Base-by-base conservation (phyloP, 2,888 invertebrate genomes). In the Lissonota sp. region DNA sequence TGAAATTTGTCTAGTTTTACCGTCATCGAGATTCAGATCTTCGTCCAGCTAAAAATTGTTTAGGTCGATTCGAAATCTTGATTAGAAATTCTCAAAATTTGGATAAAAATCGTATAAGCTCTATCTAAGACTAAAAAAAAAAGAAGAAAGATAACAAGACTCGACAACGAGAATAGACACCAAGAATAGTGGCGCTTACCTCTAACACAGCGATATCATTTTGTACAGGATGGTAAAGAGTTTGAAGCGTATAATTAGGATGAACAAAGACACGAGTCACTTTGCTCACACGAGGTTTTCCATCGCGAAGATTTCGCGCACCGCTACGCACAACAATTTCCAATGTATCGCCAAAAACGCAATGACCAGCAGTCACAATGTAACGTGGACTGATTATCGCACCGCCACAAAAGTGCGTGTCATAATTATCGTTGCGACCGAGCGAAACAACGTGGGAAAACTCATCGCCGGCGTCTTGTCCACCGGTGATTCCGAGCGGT, bases 331-430 rank as follows among this genome's bases (percentile, higher is more conserved):
- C 58, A 10, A 1, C n/a, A n/a, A 37, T 6, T 5, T 58, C 0
- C 1, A 10, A 26, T 0, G 5, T n/a, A 5, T 5, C 6, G n/a
- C 5, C 14, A 10, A 10, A 1, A 12, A 69, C 0, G 26, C 67
- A 69, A 16, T 55, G 55, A 44, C 10, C 67, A 42, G 55, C 55
- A 16, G 67, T 69, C 26, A 69, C 42, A 57, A 69, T 69, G 14
- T 69, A 55, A 14, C 67, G 67, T n/a, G 55, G 55, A 16, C 55
- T 69, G 40, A 69, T 69, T 69, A 69, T 69, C 1, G 67, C 67
- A n/a, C 67, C 67, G 0, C 42, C 55, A 55, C 67, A 69, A 1
- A 10, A 6, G 0, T 10, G 16, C 3, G 1, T n/a, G 53, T 4
- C 7, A 8, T 1, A 16, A 26, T 40, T 26, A n/a, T 44, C 44